phyloP scores from a whole-genome alignment of 2,113 vertebrate species.

The rabbit (Oryctolagus cuniculus) region mOryCun1.1 NC_091449.1:66567501-66568000 shows the following conservation, averaged over 20 bases:
- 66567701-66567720: background rate
- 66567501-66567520: no score
- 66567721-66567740: background rate
- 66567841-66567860: no score
- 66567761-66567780: background rate
- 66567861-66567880: background rate
- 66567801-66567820: background rate
- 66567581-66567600: no score
- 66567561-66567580: no score
- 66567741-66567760: background rate
- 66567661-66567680: background rate
- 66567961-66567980: background rate
- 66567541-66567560: no score
- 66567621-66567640: no score
- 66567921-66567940: background rate
- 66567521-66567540: no score
- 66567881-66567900: background rate
- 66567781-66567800: background rate
- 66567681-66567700: background rate
- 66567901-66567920: background rate
- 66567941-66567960: rapidly evolving
- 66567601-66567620: no score
- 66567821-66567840: background rate
- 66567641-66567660: no score
- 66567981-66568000: background rate